Base-by-base conservation (phyloP, 2,113 vertebrate species). In the Nerophis lumbriciformis region DNA sequence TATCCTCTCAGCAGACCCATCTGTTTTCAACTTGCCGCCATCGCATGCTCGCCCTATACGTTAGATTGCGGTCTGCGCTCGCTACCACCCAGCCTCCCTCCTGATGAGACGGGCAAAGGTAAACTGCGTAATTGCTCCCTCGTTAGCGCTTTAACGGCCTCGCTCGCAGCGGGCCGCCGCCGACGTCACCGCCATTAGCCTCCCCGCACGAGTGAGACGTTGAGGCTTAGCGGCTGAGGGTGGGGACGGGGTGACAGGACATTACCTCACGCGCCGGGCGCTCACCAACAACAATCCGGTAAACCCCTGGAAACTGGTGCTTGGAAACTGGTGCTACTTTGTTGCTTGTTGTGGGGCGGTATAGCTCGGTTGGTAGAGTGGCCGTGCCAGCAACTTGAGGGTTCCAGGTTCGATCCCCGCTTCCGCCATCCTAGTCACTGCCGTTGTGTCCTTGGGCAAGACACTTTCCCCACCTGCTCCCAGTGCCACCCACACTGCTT, bases 221-320 rank as follows among this genome's bases (percentile, higher is more conserved):
- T 79, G 68, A 77, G 81, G 53, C 71, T 73, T 72, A 74, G 71
- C 76, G 78, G 73, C 58, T 73, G 73, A 68, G 84, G 81, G 79
- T 64, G 78, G 81, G 28, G 73, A 79, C 73, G 67, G 76, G 63
- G 81, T 73, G 72, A 83, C 78, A 86, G 83, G 83, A 86, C 79
- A 84, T 90, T 89, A 88, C 83, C 85, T 88, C 85, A 89, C 79
- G 72, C 75, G 70, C 78, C 76, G 80, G 76, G 76, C 81, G 57
- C 86, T 88, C 62, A 82, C 80, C 81, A 82, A 74, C 81, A 82
- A 74, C 79, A 78, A 87, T 86, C 79, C 85, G 76, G 76, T 83
- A 80, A 83, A 86, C 83, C 77, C 82, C 77, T 65, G 54, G 81
- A 85, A 28, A 28, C 28, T 78, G 81, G 79, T 73, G 78, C 72